phyloP scores from a whole-genome alignment of 92 coral and sea anemone genomes.

The Parazoanthus atlanticus region DNA sequence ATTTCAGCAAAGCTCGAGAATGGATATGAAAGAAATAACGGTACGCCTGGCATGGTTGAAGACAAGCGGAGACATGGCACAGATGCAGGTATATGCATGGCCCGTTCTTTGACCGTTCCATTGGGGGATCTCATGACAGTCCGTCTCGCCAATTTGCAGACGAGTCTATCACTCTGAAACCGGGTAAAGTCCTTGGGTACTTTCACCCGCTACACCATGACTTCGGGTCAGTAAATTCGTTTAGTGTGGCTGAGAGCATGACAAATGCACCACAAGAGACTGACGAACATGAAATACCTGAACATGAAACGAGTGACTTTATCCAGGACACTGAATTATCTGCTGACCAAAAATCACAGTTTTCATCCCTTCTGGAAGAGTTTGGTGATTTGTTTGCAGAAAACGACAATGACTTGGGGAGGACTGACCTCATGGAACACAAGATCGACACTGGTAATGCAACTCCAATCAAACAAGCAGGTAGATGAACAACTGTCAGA shows the following conservation, averaged over 20 bases:
- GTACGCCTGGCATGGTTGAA: too few species aligned
- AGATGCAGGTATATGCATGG: too few species aligned
- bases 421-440: conserved; percentile 57
- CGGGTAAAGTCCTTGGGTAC: conserved; percentile 47
- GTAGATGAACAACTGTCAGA: conserved; percentile 31
- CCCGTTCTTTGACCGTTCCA: too few species aligned
- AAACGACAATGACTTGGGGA: conserved; percentile 51
- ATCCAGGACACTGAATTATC: conserved; percentile 43
- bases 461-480: conserved; percentile 57
- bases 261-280: conserved; percentile 13
- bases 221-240: conserved; percentile 44
- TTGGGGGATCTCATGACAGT: conserved; percentile 39
- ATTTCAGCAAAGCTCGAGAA: conserved; percentile 14
- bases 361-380: conserved; percentile 49
- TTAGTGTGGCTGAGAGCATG: conserved; percentile 11
- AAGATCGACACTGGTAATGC: conserved; percentile 58
- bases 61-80: too few species aligned
- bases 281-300: not conserved
- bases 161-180: conserved; percentile 29
- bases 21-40: too few species aligned
- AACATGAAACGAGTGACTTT: conserved; percentile 19
- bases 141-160: conserved; percentile 63
- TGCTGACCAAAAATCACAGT: conserved; percentile 39
- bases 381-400: conserved; percentile 54
- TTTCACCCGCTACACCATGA: conserved; percentile 57